Conservation (phyloP, 2,113 vertebrate genomes). For the Eudyptes chrysolophus region DNA sequence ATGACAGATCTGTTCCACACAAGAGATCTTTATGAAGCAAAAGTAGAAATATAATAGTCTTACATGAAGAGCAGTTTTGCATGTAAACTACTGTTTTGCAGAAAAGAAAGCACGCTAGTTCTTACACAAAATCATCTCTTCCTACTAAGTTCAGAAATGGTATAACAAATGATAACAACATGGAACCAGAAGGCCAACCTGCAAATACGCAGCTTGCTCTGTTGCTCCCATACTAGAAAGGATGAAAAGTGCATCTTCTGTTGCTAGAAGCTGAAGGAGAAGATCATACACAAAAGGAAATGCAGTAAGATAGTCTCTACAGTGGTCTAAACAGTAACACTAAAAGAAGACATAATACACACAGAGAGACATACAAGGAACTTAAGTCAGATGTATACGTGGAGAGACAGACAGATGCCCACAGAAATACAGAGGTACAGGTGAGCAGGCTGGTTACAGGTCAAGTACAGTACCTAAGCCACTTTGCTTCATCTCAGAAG, state of each 20-base stretch:
- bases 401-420: neutral
- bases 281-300: neutral
- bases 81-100: neutral
- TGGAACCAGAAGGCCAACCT: neutral
- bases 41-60: neutral
- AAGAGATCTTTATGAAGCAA: neutral
- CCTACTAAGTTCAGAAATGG: neutral
- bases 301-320: neutral
- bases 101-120: neutral
- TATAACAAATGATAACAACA: neutral
- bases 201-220: neutral
- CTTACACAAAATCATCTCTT: neutral
- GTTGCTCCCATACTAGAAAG: neutral
- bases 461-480: constrained; percentile 86
- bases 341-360: neutral
- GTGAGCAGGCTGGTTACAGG: neutral
- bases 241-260: neutral
- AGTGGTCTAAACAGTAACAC: neutral
- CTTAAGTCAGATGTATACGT: neutral
- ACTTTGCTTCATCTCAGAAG: constrained; percentile 95
- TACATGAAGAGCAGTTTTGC: neutral
- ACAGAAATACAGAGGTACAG: neutral
- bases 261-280: neutral
- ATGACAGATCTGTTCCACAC: neutral
- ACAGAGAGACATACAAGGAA: neutral